Evolutionary conservation across 2,797 vertebrate species (phyloP), one percentile per base, ranked within the genome.

Genomic region (Apodemus agrarius): DNA sequence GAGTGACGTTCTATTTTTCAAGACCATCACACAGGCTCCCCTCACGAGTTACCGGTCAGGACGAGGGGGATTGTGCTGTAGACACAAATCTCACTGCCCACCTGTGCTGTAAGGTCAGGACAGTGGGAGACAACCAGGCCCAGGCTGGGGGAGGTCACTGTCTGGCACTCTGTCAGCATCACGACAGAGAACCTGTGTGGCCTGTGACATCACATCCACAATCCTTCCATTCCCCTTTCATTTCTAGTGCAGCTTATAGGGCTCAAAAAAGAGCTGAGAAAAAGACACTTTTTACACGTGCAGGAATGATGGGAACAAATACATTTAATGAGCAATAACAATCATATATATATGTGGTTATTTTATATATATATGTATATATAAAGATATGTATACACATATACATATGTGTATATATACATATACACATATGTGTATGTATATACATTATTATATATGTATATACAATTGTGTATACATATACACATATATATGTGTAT

Each of bases 241-340:
- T 79, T 84, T 81, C 85, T 72, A 59, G 54, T 88, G 52, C 46
- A 85, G 13, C 49, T 69, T 9, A 63, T 26, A 21, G 0, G 7
- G 61, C 11, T 76, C 59, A 88, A 88, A 94, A 88, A 49, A 52
- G 40, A 88, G 46, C 14, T 72, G 3, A 81, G 13, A 69, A 69
- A 59, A 67, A 26, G 11, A 0, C 61, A 65, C 76, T 21, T 37
- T 40, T 34, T 31, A 59, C 40, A 21, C 0, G 0, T 37, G 22
- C 31, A 54, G 76, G 6, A 29, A 59, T 43, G 19, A 7, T 19
- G 26, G 21, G 12, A 79, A 52, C 37, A 21, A 49, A 54, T 67
- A 16, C 19, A n/a, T n/a, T 80, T 49, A 1, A 6, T 40, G 40
- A 80, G 10, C 12, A 52, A 54, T 67, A 74, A 57, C 21, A 91